Percentiles rank a stretch among this genome's conserved stretches.
Evolutionary conservation across 2,113 vertebrate genomes (phyloP).

Genomic region (Anseranas semipalmata): DNA sequence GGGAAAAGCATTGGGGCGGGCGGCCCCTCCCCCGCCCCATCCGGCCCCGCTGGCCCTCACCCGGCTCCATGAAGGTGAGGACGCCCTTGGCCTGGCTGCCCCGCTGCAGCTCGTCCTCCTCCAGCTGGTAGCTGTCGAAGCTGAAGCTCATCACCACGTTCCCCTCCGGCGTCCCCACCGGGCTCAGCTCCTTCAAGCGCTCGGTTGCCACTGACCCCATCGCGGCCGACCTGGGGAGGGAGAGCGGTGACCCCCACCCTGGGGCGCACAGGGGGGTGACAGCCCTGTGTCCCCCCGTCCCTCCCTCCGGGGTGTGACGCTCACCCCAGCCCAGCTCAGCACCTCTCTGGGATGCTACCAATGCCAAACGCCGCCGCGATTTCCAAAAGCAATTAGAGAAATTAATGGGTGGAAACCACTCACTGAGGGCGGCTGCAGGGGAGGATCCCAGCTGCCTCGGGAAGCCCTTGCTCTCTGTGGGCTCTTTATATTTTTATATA

Average conservation of each 20-base stretch:
- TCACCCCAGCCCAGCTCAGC: not conserved
- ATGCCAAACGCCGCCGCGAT: rapidly evolving
- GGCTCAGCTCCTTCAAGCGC: conserved; percentile 81
- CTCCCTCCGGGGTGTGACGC: rapidly evolving
- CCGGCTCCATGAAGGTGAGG: conserved; percentile 85
- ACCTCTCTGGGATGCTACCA: not conserved
- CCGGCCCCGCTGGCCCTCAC: conserved; percentile 69
- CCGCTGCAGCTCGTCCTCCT: conserved; percentile 83
- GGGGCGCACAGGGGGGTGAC: not conserved
- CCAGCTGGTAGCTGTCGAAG: conserved; percentile 92
- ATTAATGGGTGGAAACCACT: not conserved
- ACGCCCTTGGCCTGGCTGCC: conserved; percentile 82
- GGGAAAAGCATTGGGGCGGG: not conserved
- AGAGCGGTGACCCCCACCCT: not conserved
- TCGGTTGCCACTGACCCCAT: conserved; percentile 87
- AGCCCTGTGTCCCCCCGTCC: not conserved
- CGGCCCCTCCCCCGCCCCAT: not conserved
- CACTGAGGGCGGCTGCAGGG: rapidly evolving
- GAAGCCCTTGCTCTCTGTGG: not conserved
- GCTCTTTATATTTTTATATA: not conserved
- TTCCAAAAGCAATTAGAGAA: conserved; percentile 21
- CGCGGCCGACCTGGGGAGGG: not conserved
- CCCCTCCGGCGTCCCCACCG: conserved; percentile 78
- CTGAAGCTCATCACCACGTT: conserved; percentile 92
- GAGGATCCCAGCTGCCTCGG: not conserved